Evolutionary conservation across 1,140 invertebrate genomes (phyloP).

Genomic region (Drosophila bipectinata): DNA sequence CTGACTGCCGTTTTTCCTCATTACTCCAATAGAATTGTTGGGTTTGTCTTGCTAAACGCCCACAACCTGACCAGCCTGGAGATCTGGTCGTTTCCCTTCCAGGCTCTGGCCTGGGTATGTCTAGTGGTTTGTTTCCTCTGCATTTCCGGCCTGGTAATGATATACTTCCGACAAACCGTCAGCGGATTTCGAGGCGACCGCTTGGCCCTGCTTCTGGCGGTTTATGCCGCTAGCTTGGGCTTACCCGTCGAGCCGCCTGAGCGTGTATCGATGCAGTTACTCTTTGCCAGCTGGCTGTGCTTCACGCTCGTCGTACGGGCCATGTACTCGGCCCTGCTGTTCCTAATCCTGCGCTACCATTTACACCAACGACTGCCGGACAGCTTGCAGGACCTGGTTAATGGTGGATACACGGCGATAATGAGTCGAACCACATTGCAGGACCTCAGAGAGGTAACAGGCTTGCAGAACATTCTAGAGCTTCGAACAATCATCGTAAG

Average conservation of each 20-base stretch:
- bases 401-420: constrained; percentile 39
- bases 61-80: constrained; percentile 57
- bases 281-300: constrained; percentile 49
- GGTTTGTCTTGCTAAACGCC: constrained; percentile 45
- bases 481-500: constrained; percentile 20
- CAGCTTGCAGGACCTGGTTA: constrained; percentile 31
- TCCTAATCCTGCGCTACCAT: constrained; percentile 51
- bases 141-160: constrained; percentile 31
- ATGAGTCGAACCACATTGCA: constrained; percentile 46
- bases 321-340: constrained; percentile 58
- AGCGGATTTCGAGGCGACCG: constrained; percentile 6
- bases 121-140: constrained; percentile 34
- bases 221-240: constrained; percentile 38
- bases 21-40: constrained; percentile 44
- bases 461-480: constrained; percentile 23
- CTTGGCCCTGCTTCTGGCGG: constrained; percentile 31
- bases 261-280: constrained; percentile 31
- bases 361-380: constrained; percentile 49
- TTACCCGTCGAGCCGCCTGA: constrained; percentile 29
- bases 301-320: constrained; percentile 50
- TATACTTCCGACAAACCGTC: constrained; percentile 13
- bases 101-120: constrained; percentile 39
- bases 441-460: constrained; percentile 42
- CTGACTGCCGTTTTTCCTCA: constrained; percentile 54
- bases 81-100: constrained; percentile 53